Base-by-base conservation (phyloP, 2,888 invertebrate genomes). In the Temnothorax unifasciatus region DNA sequence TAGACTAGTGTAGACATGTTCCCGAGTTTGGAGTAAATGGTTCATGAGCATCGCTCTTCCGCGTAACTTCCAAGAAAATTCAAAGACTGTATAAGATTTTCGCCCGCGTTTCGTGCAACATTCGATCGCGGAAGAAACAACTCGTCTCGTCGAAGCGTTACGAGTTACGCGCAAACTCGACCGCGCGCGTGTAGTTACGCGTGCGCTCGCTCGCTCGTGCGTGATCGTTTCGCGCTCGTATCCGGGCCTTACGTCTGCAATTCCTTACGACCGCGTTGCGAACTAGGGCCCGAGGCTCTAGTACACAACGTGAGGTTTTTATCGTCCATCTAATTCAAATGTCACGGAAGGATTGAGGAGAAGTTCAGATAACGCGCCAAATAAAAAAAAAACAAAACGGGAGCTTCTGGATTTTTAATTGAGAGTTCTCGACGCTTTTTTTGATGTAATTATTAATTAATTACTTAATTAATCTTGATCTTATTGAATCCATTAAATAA, bases 61-160 rank as follows among this genome's bases (percentile, higher is more conserved):
- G 9, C 15, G 38, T 38, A 41, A 52, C 11, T 52, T 64, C 64
- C 41, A 59, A 50, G 25, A 71, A 47, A 61, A 71, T 59, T 47
- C 18, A 18, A 61, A 81, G 18, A 47, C 25, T n/a, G 50, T 18
- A 29, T 29, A 54, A 38, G 41, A 54, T 68, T 29, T 54, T 59
- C n/a, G 59, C 38, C 21, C 34, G 13, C 38, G 15, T 68, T 71
- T 59, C 71, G 64, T 25, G n/a, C 29, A 81, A 50, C 38, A 68
- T n/a, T 74, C 69, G 66, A 83, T 89, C 79, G 76, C 89, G 89
- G 89, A 89, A 88, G 88, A 82, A 85, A 85, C 59, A 82, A 59
- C 69, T 87, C 86, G 87, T 89, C 86, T 52, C 75, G 86, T 66
- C 74, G 82, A 76, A 85, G 81, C 54, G 41, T 77, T 81, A 82